Conservation (phyloP, 2,888 invertebrate genomes). For the Melieria omissa region DNA sequence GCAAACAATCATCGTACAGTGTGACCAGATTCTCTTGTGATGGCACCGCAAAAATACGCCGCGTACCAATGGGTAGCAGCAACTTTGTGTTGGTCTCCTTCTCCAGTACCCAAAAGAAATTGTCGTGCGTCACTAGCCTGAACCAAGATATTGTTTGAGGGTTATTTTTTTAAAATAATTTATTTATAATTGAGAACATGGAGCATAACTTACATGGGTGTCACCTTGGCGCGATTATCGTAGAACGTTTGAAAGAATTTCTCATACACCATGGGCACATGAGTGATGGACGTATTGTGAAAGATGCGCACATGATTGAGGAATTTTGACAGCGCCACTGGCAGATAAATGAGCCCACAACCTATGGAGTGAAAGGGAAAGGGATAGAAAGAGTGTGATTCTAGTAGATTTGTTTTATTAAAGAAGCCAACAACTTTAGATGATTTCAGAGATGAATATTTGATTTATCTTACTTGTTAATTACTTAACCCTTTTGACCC, state of each 20-base stretch:
- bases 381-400: neutral
- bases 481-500: too few relatives aligned
- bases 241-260: conserved; percentile 63
- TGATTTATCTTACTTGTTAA: too few relatives aligned
- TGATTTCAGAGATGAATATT: neutral
- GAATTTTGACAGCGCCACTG: conserved; percentile 62
- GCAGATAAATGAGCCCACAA: conserved; percentile 63
- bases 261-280: conserved; percentile 65
- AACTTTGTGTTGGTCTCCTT: conserved; percentile 58
- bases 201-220: conserved; percentile 55
- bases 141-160: neutral
- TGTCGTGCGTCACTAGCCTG: conserved; percentile 37
- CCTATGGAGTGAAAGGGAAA: conserved; percentile 48
- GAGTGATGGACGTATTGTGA: conserved; percentile 63
- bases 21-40: conserved; percentile 59
- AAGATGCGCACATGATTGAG: conserved; percentile 64
- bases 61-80: conserved; percentile 62
- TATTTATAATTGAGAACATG: neutral
- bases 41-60: conserved; percentile 55
- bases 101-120: conserved; percentile 60
- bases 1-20: conserved; percentile 61
- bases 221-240: conserved; percentile 57
- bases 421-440: too few relatives aligned
- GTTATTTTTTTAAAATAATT: too few relatives aligned
- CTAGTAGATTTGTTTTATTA: too few relatives aligned